Evolutionary conservation across 2,797 vertebrate species (phyloP), one percentile per base, ranked within the genome.

Genomic region (Leuciscus waleckii): DNA sequence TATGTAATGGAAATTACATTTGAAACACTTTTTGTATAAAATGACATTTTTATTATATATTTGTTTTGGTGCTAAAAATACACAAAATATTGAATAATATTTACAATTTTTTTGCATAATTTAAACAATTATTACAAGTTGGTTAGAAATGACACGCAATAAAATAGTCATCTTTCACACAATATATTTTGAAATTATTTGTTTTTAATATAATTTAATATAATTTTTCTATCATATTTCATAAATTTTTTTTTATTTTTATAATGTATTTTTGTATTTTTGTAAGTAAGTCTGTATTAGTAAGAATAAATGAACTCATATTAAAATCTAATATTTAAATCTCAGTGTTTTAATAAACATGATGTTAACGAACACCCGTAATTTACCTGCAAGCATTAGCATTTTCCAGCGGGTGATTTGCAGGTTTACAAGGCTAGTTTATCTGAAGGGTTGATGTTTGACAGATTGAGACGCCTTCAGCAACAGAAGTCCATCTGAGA

Each of bases 401-500:
- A 23, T 68, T 35, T 19, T 29, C 58, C 26, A 14, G 58, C 5
- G 11, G 10, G 58, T 35, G 46, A 35, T 21, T 21, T 29, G 71
- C 26, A 75, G 73, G 23, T 11, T 54, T 54, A 54, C 73, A 54
- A 3, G 7, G 74, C 49, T 78, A 19, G 75, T 77, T 39, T 39
- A 41, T 8, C 54, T 19, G 54, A 41, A 61, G 54, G 75, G 26
- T 78, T 78, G 51, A 39, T 58, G 54, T 10, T 5, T 16, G 23
- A 78, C 75, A 61, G 54, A 78, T 78, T 26, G 75, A 61, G 75
- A 61, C 7, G 75, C 74, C 74, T 39, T 39, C 21, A 58, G 75
- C 54, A 6, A 26, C 23, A 77, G 75, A 26, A 39, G 51, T 77
- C 49, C 49, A 14, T 49, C 49, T 75, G 73, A 54, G 73, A 54